Percentiles rank a stretch among this genome's conserved stretches.
Conservation (phyloP, 2,888 invertebrate genomes). For the Cryptocheilus praepositus region DNA sequence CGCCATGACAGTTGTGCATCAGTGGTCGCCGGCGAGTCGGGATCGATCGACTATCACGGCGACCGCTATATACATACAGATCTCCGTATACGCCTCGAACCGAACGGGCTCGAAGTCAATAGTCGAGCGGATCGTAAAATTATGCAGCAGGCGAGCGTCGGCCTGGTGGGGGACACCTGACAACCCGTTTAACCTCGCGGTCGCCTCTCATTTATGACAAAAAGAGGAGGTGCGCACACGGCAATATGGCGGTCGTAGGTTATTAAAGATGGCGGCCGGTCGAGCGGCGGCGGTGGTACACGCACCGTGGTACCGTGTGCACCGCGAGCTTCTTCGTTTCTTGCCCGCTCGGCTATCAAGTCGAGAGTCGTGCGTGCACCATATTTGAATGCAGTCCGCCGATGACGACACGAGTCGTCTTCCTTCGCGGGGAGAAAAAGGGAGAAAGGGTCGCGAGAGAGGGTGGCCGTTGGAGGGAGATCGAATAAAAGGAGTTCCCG, state of each 20-base stretch:
- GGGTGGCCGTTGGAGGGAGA: neutral
- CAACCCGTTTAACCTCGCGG: slow-evolving; percentile 69
- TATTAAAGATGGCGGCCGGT: slow-evolving; percentile 71
- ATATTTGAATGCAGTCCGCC: slow-evolving; percentile 61
- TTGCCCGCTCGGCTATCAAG: slow-evolving; percentile 16
- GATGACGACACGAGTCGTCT: neutral
- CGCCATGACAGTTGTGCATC: neutral
- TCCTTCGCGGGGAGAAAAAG: slow-evolving; percentile 4
- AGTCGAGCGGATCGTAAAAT: slow-evolving; percentile 61
- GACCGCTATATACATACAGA: no score
- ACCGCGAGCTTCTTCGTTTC: slow-evolving; percentile 45
- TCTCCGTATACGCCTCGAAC: no score
- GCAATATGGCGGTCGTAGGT: slow-evolving; percentile 65
- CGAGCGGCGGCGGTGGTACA: slow-evolving; percentile 32
- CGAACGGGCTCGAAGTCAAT: slow-evolving; percentile 22
- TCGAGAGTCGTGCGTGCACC: slow-evolving; percentile 37
- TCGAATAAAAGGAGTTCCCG: no score
- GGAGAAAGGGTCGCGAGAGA: slow-evolving; percentile 13
- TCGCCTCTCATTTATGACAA: slow-evolving; percentile 66
- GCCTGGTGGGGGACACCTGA: slow-evolving; percentile 58
- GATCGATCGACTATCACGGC: no score
- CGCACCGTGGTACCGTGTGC: slow-evolving; percentile 12
- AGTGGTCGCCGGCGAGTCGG: neutral
- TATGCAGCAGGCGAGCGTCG: slow-evolving; percentile 60
- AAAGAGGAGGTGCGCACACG: slow-evolving; percentile 60